Evolutionary conservation across 1,140 invertebrate species (phyloP).

Genomic region (Thaumetopoea pityocampa): DNA sequence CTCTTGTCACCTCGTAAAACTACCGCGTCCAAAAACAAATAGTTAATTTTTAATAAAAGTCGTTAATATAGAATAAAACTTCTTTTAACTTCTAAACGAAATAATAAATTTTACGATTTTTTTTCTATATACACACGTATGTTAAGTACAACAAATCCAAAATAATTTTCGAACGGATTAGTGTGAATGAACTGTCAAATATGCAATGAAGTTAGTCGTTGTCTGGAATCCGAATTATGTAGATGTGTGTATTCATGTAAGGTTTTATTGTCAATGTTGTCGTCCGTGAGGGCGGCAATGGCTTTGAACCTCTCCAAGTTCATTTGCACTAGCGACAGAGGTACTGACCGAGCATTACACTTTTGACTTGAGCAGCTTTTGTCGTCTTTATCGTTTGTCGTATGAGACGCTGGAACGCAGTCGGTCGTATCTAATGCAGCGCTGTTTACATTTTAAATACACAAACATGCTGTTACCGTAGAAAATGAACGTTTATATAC

Average conservation of each 20-base stretch:
- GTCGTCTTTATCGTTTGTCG: constrained; percentile 14
- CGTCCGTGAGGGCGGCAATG: too few species aligned
- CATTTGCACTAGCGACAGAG: too few species aligned
- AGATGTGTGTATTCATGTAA: constrained; percentile 17
- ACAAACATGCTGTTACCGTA: constrained; percentile 27
- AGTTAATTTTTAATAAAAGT: too few species aligned
- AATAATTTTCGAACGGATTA: constrained; percentile 17
- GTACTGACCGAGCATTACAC: too few species aligned
- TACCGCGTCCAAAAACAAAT: too few species aligned
- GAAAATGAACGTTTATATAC: constrained; percentile 40
- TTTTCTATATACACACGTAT: too few species aligned
- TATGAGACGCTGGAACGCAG: constrained; percentile 21
- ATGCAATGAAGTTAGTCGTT: constrained; percentile 57
- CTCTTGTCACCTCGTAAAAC: constrained; percentile 16
- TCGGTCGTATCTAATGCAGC: constrained; percentile 23
- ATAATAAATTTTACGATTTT: too few species aligned
- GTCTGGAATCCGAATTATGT: constrained; percentile 37
- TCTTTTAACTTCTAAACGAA: too few species aligned
- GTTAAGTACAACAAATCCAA: not conserved
- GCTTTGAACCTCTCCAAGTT: too few species aligned
- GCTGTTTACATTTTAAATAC: constrained; percentile 20
- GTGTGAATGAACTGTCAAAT: constrained; percentile 68
- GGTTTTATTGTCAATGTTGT: too few species aligned
- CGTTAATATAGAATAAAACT: too few species aligned
- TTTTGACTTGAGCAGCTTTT: constrained; percentile 29